Evolutionary conservation across 2,888 invertebrate genomes (phyloP).

Genomic region (Terebella lapidaria): DNA sequence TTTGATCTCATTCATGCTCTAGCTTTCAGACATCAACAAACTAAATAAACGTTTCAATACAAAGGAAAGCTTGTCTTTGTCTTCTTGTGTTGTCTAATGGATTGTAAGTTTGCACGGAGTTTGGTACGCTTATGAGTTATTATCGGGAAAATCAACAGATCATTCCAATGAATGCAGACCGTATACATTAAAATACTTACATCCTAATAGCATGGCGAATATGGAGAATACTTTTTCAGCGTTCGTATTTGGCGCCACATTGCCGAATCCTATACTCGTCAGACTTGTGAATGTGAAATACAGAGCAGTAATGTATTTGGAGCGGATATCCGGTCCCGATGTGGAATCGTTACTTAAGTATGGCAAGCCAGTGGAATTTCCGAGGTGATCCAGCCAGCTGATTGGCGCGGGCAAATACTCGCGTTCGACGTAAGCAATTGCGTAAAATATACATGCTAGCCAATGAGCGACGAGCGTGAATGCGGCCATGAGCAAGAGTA

Average conservation of each 20-base stretch:
- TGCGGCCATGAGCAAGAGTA: conserved; percentile 50
- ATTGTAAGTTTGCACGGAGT: too few species aligned
- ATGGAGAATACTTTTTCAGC: conserved; percentile 54
- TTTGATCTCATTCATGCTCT: too few species aligned
- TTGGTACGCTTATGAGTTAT: too few species aligned
- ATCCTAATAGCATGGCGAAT: conserved; percentile 53
- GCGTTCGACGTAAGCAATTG: conserved; percentile 50
- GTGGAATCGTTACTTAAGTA: conserved; percentile 46
- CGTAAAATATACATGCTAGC: conserved; percentile 54
- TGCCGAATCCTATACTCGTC: conserved; percentile 54
- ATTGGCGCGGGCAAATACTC: conserved; percentile 24
- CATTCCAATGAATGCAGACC: too few species aligned
- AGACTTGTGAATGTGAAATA: conserved; percentile 54
- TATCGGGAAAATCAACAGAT: too few species aligned
- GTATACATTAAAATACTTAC: conserved; percentile 40
- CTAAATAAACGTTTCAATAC: too few species aligned
- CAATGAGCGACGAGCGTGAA: conserved; percentile 53
- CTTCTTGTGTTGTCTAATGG: too few species aligned
- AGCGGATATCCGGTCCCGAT: conserved; percentile 49
- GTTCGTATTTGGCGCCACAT: conserved; percentile 52
- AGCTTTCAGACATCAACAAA: too few species aligned
- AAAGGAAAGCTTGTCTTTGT: too few species aligned
- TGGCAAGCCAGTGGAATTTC: conserved; percentile 37
- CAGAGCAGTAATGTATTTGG: conserved; percentile 51
- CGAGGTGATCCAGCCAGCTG: conserved; percentile 49